Evolutionary conservation across 2,113 vertebrate species (phyloP).

Genomic region (Crotophaga sulcirostris): DNA sequence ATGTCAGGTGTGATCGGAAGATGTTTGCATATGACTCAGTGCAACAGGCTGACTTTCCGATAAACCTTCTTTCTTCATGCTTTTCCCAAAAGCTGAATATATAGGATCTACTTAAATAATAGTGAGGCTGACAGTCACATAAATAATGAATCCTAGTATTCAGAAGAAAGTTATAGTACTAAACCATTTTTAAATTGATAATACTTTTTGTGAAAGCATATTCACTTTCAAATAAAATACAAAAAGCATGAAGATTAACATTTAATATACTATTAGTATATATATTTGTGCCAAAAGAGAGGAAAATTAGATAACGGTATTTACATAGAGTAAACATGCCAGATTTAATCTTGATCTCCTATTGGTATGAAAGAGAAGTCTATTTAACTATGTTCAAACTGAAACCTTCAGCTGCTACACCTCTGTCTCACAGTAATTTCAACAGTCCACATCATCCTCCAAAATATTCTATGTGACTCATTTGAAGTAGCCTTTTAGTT

Average conservation of each 20-base stretch:
- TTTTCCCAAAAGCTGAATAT: neutral
- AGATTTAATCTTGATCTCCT: neutral
- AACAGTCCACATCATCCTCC: neutral
- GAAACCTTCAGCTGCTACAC: neutral
- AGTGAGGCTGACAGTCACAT: neutral
- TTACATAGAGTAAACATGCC: neutral
- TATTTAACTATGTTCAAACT: neutral
- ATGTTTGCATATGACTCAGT: neutral
- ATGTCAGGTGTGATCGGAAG: neutral
- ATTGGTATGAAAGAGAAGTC: neutral
- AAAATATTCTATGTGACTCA: neutral
- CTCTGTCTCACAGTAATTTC: neutral
- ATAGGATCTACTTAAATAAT: neutral
- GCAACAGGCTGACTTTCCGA: neutral
- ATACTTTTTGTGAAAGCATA: neutral
- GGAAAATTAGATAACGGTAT: neutral
- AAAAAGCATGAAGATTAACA: neutral
- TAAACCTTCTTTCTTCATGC: neutral
- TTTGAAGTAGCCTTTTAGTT: neutral
- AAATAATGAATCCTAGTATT: neutral
- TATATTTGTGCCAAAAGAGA: neutral
- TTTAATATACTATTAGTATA: neutral
- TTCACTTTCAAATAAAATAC: neutral
- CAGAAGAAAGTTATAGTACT: neutral
- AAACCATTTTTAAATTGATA: neutral